phyloP scores from a whole-genome alignment of 2,113 vertebrate genomes.

The Daboia siamensis region DNA sequence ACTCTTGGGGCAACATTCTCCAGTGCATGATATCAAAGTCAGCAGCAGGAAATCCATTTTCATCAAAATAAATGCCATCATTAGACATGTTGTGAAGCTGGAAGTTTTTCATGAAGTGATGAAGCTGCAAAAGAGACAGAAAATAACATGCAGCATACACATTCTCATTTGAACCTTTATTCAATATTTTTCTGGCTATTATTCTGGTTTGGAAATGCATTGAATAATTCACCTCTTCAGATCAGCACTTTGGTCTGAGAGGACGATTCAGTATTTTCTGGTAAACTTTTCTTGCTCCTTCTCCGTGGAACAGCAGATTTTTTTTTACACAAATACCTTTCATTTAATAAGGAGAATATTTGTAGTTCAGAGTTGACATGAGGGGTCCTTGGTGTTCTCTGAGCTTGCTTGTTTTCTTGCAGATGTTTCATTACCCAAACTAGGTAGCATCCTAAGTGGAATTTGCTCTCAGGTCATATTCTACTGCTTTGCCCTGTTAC shows the following conservation, averaged over 20 bases:
- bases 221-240: neutral
- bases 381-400: too few species aligned
- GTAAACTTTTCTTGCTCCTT: neutral
- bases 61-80: neutral
- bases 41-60: neutral
- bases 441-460: too few species aligned
- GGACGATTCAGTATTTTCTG: neutral
- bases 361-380: too few species aligned
- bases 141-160: neutral
- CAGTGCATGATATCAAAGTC: neutral
- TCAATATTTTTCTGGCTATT: neutral
- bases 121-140: neutral
- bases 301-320: neutral
- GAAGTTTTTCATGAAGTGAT: neutral
- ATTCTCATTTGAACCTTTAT: neutral
- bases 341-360: too few species aligned
- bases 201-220: neutral
- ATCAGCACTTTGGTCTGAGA: neutral
- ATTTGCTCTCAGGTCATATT: too few species aligned
- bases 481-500: too few species aligned
- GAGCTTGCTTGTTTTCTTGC: too few species aligned
- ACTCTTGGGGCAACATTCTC: neutral
- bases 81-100: neutral
- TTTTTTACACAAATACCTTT: neutral
- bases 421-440: too few species aligned